Evolutionary conservation across 2,797 vertebrate genomes (phyloP), one percentile per base, ranked within the genome.

Genomic region (Rhadinocentrus ornatus): DNA sequence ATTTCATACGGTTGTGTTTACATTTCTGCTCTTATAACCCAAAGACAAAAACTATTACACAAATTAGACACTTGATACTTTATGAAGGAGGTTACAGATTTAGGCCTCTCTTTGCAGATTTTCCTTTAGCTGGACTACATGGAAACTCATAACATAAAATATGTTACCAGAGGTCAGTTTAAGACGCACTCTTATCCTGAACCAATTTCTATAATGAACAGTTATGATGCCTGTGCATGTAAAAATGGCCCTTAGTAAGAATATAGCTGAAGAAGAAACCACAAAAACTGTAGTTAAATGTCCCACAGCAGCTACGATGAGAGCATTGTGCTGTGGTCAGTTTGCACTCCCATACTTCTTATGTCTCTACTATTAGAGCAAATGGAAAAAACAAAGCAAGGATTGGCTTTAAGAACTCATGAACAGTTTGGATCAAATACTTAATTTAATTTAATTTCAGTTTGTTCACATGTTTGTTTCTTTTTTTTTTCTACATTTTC

Each of bases 251-350:
- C 75, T 83, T 50, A 31, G 65, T 70, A 66, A 84, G 71, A 72
- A 71, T 16, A 60, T 59, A 67, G 58, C 62, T 52, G 31, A 63
- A 29, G 54, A 75, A 71, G 66, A 73, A 73, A 76, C 60, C 73
- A 62, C 61, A 71, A 66, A 66, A 88, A 87, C 46, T 75, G 64
- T 48, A 84, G 76, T 82, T 85, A 88, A 91, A 89, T 68, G 71
- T 88, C 88, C 75, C 86, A 62, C 55, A 59, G 77, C 80, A 83
- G 73, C 65, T 46, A 71, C 73, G 61, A 78, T 74, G 77, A 84
- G 79, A 86, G 55, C 78, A 85, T 73, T 74, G 69, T 66, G 79
- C 68, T 74, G 78, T 76, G 71, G 75, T 70, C 84, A 80, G 59
- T 86, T 75, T 71, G 71, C 62, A 71, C 66, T 78, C 58, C 24